These are phyloP conservation scores for Nothocercus nigrocapillus DNA, from an alignment of 2,113 vertebrate genomes.

Conservation along the genomic window DNA sequence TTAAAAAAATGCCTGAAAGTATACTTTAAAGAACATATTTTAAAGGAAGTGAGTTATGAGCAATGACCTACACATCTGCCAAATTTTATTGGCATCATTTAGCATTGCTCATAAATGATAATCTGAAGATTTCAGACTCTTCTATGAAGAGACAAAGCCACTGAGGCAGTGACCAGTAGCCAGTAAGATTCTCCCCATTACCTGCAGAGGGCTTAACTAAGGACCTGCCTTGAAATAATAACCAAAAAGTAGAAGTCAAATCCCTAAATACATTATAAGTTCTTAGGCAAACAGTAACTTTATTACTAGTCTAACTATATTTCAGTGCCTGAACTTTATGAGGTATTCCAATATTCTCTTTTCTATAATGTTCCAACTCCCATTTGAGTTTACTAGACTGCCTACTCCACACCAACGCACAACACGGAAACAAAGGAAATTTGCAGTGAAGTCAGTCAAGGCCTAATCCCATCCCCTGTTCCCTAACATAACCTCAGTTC, in stretches of 20 bases:
- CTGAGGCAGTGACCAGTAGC: not conserved
- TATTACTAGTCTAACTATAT: not conserved
- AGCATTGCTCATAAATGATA: not conserved
- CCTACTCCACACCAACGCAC: not conserved
- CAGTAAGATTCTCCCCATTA: not conserved
- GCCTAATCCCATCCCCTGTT: not conserved
- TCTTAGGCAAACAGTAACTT: not conserved
- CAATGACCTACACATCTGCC: not conserved
- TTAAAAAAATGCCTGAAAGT: not conserved
- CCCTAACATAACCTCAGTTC: not conserved
- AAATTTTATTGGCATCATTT: not conserved
- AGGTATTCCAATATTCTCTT: not conserved
- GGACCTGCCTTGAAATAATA: not conserved
- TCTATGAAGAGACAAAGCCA: rapidly evolving
- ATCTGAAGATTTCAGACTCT: not conserved
- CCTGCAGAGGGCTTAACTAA: not conserved
- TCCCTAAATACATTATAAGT: not conserved
- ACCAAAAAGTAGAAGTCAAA: not conserved
- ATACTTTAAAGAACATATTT: not conserved
- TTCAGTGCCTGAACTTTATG: rapidly evolving
- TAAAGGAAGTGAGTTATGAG: not conserved
- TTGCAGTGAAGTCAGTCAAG: not conserved
- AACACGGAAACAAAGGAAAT: not conserved
- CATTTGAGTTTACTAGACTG: not conserved
- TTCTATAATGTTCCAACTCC: not conserved